phyloP scores from a whole-genome alignment of 2,797 vertebrate genomes.

The Sparidentex hasta region DNA sequence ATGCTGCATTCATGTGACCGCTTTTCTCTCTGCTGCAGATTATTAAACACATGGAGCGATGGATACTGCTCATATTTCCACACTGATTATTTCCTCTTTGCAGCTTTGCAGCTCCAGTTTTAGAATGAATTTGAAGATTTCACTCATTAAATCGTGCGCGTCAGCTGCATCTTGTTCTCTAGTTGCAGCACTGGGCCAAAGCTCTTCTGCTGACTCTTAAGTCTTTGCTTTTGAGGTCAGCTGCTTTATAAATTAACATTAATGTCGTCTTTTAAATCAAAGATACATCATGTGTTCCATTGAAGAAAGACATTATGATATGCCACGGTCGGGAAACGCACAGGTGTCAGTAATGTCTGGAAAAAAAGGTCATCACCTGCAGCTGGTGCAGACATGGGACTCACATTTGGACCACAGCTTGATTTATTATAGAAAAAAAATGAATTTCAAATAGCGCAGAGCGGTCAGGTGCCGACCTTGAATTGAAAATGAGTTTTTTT shows the following conservation, averaged over 20 bases:
- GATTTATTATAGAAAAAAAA: conserved; percentile 48
- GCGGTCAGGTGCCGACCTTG: conserved; percentile 71
- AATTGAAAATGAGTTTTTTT: conserved; percentile 52
- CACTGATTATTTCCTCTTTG: too few relatives aligned
- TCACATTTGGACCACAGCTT: conserved; percentile 25
- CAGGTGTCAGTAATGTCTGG: conserved; percentile 30
- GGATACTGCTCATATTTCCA: too few relatives aligned
- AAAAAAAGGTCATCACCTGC: conserved; percentile 30
- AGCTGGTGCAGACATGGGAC: conserved; percentile 31
- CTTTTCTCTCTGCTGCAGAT: too few relatives aligned
- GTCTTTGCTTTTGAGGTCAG: not conserved
- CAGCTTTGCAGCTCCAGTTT: not conserved
- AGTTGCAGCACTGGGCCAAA: not conserved
- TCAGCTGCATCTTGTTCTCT: not conserved
- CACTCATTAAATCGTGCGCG: not conserved
- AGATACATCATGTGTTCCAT: conserved; percentile 5
- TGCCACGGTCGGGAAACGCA: not conserved
- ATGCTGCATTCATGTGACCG: too few relatives aligned
- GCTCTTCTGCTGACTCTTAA: not conserved
- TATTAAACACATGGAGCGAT: too few relatives aligned
- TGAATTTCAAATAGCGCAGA: conserved; percentile 42
- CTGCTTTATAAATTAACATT: not conserved
- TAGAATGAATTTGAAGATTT: not conserved
- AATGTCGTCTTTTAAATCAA: conserved; percentile 3
- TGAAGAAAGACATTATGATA: not conserved